Percentiles rank a stretch among this genome's conserved stretches.
phyloP scores from a whole-genome alignment of 1,140 invertebrate species.

The Grapholita molesta region DNA sequence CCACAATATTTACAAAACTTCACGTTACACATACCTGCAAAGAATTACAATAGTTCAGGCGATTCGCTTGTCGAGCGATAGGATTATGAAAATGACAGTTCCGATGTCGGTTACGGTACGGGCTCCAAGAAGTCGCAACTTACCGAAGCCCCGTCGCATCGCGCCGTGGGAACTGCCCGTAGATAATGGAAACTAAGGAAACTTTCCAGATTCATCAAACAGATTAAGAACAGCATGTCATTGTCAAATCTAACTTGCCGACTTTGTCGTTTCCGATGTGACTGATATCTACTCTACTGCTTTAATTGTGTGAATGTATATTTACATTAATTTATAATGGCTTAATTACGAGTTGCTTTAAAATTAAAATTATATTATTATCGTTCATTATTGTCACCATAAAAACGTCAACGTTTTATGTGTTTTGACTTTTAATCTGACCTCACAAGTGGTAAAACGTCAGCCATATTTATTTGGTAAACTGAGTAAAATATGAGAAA shows the following conservation, averaged over 20 bases:
- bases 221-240: constrained; percentile 8
- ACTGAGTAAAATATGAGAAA: no score
- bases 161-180: not conserved
- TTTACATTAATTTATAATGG: not conserved
- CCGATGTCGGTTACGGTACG: not conserved
- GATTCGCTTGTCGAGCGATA: not conserved
- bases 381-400: not conserved
- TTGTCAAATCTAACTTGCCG: not conserved
- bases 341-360: not conserved
- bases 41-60: not conserved
- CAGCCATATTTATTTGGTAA: no score
- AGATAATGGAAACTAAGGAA: constrained; percentile 14
- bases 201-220: constrained; percentile 8
- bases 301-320: not conserved
- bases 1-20: not conserved
- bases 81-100: not conserved
- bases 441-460: no score
- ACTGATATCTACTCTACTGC: not conserved
- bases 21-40: not conserved
- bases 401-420: not conserved
- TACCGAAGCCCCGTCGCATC: not conserved
- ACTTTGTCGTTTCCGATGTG: not conserved
- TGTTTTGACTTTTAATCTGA: not conserved
- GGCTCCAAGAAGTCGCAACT: not conserved
- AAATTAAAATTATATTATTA: not conserved